Conservation (phyloP, 92 coral and sea anemone species). For the Paramuricea clavata region DNA sequence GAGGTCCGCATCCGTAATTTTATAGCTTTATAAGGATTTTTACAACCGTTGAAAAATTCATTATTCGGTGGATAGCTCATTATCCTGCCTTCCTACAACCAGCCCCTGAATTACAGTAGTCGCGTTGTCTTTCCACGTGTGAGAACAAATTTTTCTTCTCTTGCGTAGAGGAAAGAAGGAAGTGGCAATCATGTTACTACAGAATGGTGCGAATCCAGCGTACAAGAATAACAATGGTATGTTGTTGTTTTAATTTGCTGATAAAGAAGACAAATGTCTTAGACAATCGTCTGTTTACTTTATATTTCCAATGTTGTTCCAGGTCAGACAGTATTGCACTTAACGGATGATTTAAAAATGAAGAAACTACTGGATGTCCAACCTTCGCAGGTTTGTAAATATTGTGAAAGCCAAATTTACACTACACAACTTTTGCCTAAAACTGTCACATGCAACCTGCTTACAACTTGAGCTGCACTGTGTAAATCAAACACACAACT, state of each 20-base stretch:
- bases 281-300: background rate
- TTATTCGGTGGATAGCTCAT: no score
- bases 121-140: background rate
- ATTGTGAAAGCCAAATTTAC: no score
- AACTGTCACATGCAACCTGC: no score
- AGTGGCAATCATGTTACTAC: slow-evolving; percentile 88
- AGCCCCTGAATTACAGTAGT: no score
- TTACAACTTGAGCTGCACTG: no score
- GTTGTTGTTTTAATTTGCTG: background rate
- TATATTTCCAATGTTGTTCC: background rate
- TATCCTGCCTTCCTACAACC: no score
- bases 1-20: no score
- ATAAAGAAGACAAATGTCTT: background rate
- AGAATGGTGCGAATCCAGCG: slow-evolving; percentile 95
- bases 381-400: slow-evolving; percentile 77
- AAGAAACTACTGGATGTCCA: slow-evolving; percentile 85
- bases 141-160: background rate
- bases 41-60: no score
- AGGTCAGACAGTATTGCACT: slow-evolving; percentile 79
- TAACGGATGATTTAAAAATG: slow-evolving; percentile 78
- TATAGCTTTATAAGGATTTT: no score
- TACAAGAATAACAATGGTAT: slow-evolving; percentile 83
- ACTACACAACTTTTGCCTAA: no score
- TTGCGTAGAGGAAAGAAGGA: slow-evolving; percentile 89
- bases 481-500: no score